A percentile compares a stretch with the other conserved stretches of the same genome.
Conservation (phyloP, 1,140 invertebrate species). For the Drosophila navojoa region DNA sequence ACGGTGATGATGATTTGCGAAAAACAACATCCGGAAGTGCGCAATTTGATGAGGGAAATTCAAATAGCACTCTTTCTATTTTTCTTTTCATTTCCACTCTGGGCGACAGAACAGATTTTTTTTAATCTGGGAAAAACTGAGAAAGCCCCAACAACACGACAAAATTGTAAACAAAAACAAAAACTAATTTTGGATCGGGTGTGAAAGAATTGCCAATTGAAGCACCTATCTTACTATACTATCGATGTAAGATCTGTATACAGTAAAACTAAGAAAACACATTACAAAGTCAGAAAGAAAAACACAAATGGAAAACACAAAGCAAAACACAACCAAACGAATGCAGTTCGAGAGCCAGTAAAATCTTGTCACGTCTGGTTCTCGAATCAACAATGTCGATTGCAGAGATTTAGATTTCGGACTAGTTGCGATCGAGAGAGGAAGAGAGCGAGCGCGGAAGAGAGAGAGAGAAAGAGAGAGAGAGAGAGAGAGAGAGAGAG, state of each 20-base stretch:
- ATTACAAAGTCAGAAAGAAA: constrained; percentile 21
- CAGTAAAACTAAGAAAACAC: constrained; percentile 19
- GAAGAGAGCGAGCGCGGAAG: background rate
- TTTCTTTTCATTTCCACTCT: background rate
- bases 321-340: constrained; percentile 53
- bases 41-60: constrained; percentile 53
- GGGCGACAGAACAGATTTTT: constrained; percentile 4
- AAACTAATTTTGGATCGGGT: constrained; percentile 13
- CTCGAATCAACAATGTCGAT: constrained; percentile 53
- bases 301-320: constrained; percentile 41
- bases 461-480: background rate
- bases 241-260: constrained; percentile 26
- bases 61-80: constrained; percentile 2
- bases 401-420: constrained; percentile 58
- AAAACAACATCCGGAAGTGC: constrained; percentile 66
- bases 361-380: constrained; percentile 64
- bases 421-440: constrained; percentile 53
- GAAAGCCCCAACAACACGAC: constrained; percentile 19
- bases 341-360: constrained; percentile 62
- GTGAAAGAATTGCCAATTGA: constrained; percentile 26
- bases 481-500: background rate
- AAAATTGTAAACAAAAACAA: constrained; percentile 48
- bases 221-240: background rate
- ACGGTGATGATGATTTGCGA: constrained; percentile 9
- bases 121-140: background rate